Base-by-base conservation (phyloP, 2,797 vertebrate species). In the Sebastes oblongus region DNA sequence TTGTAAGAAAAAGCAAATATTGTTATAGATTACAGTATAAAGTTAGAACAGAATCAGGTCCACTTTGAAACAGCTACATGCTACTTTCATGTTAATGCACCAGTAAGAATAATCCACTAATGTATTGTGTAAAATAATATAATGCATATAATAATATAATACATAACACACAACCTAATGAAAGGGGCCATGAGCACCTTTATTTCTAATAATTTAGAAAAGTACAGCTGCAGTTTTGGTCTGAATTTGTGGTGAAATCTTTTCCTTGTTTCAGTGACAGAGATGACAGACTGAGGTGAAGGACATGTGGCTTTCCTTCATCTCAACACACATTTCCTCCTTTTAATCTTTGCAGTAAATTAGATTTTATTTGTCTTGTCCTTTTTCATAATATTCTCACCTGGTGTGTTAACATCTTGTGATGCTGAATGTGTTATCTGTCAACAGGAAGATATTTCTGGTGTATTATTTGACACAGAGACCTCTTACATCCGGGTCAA, bases 401-500 rank as follows among this genome's bases (percentile, higher is more conserved):
- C 22, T 5, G 6, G 3, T 16, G 12, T 54, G 13, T n/a, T 20
- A 27, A 16, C 8, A n/a, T 69, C n/a, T 22, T 3, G 3, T 39
- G 56, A 34, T 3, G 22, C n/a, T 58, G 6, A 65, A 55, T 61
- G 20, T 56, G 3, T 20, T 39, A 25, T 36, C 8, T 58, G 27
- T 8, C 16, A 32, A 8, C 14, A 76, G 18, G 5, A 52, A 32
- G 5, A 9, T 25, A 36, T 58, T 46, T 81, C n/a, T 9, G 7
- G 6, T 32, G 22, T 18, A 4, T 54, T 25, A 54, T 68, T 55
- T 56, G 62, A 11, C 79, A 32, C 18, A 22, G 18, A 22, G 1
- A n/a, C 16, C 52, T 39, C 27, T 56, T 86, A 39, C 36, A 39
- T 83, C 65, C 70, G 52, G 67, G 46, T 83, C 46, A 54, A 20